Percentiles rank a stretch among this genome's conserved stretches.
phyloP scores from a whole-genome alignment of 2,797 vertebrate species.

The Hafferia zeledoni region DNA sequence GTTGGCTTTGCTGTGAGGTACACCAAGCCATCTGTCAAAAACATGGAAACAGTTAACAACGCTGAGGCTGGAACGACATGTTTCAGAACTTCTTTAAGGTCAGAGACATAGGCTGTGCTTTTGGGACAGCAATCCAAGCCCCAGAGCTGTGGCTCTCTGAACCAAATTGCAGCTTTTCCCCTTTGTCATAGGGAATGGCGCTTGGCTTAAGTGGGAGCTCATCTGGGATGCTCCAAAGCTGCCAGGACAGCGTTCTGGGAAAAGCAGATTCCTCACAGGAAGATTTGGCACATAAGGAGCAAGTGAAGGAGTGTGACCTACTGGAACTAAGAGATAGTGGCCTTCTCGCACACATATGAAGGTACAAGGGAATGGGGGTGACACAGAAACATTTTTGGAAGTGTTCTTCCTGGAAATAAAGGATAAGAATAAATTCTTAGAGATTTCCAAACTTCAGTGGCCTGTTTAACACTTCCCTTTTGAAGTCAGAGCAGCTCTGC shows the following conservation, averaged over 20 bases:
- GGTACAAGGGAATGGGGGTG: neutral
- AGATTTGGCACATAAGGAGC: neutral
- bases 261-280: accelerated
- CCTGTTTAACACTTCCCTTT: neutral
- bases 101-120: neutral
- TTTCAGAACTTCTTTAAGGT: constrained; percentile 4
- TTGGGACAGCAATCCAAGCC: constrained; percentile 2
- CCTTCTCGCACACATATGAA: accelerated
- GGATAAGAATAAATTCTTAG: neutral
- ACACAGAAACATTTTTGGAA: neutral
- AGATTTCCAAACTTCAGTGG: neutral
- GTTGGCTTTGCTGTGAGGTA: constrained; percentile 60
- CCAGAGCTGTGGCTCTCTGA: neutral
- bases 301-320: neutral
- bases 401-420: neutral
- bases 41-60: constrained; percentile 55
- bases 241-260: neutral
- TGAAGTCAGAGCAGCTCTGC: neutral
- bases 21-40: constrained; percentile 69
- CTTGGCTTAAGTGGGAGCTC: neutral
- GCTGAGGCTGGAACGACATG: constrained; percentile 30
- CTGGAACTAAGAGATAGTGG: neutral
- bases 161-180: neutral
- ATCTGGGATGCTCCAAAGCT: neutral
- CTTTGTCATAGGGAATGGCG: neutral